phyloP scores from a whole-genome alignment of 2,888 invertebrate species.

The Ecdyonurus torrentis region DNA sequence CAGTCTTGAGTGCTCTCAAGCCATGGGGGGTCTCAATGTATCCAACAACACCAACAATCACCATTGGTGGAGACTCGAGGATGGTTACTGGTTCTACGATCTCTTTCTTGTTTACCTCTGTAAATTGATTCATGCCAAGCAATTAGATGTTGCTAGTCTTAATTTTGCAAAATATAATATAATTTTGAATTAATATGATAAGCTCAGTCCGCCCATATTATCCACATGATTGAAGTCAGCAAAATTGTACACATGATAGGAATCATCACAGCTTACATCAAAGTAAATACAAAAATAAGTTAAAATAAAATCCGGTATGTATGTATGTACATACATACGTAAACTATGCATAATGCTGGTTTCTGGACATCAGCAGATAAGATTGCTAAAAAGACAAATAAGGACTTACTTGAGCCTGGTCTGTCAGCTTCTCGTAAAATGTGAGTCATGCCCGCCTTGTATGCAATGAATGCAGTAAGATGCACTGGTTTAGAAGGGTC shows the following conservation, averaged over 20 bases:
- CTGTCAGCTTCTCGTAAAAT: conserved; percentile 96
- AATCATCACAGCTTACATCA: not conserved
- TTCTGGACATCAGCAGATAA: not conserved
- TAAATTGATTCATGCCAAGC: conserved; percentile 21
- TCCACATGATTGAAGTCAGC: not conserved
- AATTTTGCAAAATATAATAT: not conserved
- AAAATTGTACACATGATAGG: not conserved
- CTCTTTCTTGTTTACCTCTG: conserved; percentile 99
- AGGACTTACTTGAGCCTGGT: conserved; percentile 89
- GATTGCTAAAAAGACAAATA: not conserved
- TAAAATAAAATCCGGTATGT: too few relatives aligned
- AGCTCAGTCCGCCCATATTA: conserved; percentile 1
- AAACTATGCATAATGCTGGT: not conserved
- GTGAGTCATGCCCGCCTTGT: conserved; percentile 99
- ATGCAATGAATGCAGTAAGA: conserved; percentile 92
- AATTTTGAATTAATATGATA: not conserved
- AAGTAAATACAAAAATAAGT: too few relatives aligned
- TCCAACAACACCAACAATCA: conserved; percentile 92
- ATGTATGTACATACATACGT: not conserved
- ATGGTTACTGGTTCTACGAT: conserved; percentile 98
- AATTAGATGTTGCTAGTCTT: too few relatives aligned
- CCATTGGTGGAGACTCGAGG: conserved; percentile 96
- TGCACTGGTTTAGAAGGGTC: conserved; percentile 92
- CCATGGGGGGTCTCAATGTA: conserved; percentile 99
- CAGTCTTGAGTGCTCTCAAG: conserved; percentile 81